Percentiles rank a stretch among this genome's conserved stretches.
phyloP scores from a whole-genome alignment of 2,113 vertebrate genomes.

The Oxyruncus cristatus region DNA sequence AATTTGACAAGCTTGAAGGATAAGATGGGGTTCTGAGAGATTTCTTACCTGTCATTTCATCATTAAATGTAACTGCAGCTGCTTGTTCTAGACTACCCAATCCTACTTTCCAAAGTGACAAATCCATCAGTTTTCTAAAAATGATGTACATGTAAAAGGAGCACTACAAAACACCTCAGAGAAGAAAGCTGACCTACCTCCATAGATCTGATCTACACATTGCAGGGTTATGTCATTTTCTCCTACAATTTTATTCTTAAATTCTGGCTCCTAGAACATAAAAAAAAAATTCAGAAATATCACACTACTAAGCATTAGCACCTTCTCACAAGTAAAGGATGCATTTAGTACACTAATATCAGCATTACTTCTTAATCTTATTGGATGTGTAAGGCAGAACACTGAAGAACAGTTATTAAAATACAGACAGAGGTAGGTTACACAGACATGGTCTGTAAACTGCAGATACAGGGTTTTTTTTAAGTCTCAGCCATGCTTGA shows the following conservation, averaged over 20 bases:
- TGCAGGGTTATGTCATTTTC: constrained; percentile 89
- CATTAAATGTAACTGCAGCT: not conserved
- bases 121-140: not conserved
- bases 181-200: constrained; percentile 72
- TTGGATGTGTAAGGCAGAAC: not conserved
- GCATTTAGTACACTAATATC: not conserved
- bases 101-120: not conserved
- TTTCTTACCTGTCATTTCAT: not conserved
- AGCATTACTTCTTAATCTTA: not conserved
- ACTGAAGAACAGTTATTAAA: not conserved
- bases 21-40: not conserved
- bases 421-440: not conserved
- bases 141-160: not conserved
- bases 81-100: not conserved
- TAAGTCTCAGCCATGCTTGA: not conserved
- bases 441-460: not conserved
- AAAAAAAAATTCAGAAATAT: not conserved
- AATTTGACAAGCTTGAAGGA: not conserved
- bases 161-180: not conserved
- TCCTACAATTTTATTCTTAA: constrained; percentile 86
- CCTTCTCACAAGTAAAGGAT: not conserved
- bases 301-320: not conserved
- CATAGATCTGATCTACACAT: constrained; percentile 87
- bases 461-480: not conserved
- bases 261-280: constrained; percentile 75